Base-by-base conservation (phyloP, 30 jellyfish, hydroid and myxozoan species). In the Clytia hemisphaerica region DNA sequence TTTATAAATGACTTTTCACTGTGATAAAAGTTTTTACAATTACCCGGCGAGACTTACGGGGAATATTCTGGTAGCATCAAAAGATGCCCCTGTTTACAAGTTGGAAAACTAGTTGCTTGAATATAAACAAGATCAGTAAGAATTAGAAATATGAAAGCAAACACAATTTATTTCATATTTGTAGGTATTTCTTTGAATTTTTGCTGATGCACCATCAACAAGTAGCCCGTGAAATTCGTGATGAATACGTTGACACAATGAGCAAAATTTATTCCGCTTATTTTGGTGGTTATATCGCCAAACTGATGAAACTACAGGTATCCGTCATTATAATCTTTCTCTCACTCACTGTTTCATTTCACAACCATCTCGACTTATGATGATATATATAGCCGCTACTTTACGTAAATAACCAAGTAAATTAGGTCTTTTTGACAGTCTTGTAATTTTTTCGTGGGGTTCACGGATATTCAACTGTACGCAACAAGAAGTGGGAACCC, bases 161-260 rank as follows among this genome's bases (percentile, higher is more conserved):
- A 25, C 67, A 14, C 26, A 14, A 6, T 9, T 15, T 6, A 9
- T 59, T 31, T 59, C 14, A 27, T 24, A 21, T 33, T 61, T 32
- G 33, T 68, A 89, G 98, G 47, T 89, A 80, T 68, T 89, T 89
- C 61, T 89, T 73, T 64, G 98, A 89, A 57, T 89, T 89, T 45
- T 76, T 89, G 26, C 83, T 89, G 60, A 95, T 92, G 0, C 93
- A 89, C 62, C 98, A 89, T 54, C 82, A 95, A 12, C 98, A 89
- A 51, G 98, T 89, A 30, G 98, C 98, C 19, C 37, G 93, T 50
- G 98, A 89, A 66, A 89, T 89, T 45, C 74, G 93, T n/a, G 98
- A 89, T 72, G 98, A 89, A 76, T 89, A 89, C 46, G 98, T 89
- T 19, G 98, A 89, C 48, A 68, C 98, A 44, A 89, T 89, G 98